These are phyloP conservation scores for Paracanthobrama guichenoti DNA, from an alignment of 2,113 vertebrate genomes.

Conservation along the genomic window DNA sequence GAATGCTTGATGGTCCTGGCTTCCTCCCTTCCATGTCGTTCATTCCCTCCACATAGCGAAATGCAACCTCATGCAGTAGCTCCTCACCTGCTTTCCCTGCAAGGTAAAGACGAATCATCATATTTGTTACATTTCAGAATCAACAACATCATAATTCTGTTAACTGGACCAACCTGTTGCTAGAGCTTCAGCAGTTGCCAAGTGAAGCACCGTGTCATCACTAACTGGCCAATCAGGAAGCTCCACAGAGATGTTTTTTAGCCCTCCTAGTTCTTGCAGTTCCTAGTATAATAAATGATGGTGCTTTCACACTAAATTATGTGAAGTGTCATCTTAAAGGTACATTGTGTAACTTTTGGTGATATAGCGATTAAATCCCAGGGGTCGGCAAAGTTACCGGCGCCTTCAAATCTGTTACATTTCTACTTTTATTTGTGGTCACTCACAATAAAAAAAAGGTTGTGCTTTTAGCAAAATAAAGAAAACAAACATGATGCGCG, in stretches of 20 bases:
- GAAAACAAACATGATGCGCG: too few species aligned
- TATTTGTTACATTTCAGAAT: slow-evolving; percentile 30
- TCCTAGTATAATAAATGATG: slow-evolving; percentile 62
- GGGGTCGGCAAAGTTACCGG: too few species aligned
- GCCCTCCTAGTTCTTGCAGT: slow-evolving; percentile 76
- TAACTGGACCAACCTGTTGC: slow-evolving; percentile 73
- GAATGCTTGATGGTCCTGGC: slow-evolving; percentile 80
- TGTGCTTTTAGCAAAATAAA: too few species aligned
- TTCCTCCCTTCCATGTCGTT: slow-evolving; percentile 83
- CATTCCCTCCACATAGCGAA: slow-evolving; percentile 79
- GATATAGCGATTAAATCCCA: too few species aligned
- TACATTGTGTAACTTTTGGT: too few species aligned
- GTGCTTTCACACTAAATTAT: neutral
- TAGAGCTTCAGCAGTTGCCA: slow-evolving; percentile 81
- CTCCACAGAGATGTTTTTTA: slow-evolving; percentile 70
- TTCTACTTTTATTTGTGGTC: too few species aligned
- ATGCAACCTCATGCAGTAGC: slow-evolving; percentile 78
- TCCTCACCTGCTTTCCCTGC: slow-evolving; percentile 75
- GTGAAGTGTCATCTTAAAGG: neutral
- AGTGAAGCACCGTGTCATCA: slow-evolving; percentile 82
- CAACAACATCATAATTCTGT: slow-evolving; percentile 7
- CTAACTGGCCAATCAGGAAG: slow-evolving; percentile 84
- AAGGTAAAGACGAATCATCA: neutral
- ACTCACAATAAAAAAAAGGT: too few species aligned
- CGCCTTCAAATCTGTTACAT: too few species aligned